Conservation (phyloP, 2,113 vertebrate genomes). For the Misgurnus anguillicaudatus region DNA sequence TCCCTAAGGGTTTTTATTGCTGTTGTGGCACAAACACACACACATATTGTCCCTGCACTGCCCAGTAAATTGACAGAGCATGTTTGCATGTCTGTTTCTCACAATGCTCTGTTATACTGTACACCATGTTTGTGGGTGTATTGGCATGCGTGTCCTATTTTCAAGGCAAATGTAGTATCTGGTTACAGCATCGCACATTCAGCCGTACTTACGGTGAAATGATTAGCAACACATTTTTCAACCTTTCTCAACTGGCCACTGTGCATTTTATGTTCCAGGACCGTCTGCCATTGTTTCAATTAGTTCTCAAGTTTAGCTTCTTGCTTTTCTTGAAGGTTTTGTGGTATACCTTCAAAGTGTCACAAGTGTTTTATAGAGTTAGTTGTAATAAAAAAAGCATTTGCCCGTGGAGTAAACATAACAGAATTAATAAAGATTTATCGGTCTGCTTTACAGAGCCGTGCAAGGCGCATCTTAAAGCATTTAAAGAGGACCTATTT, state of each 20-base stretch:
- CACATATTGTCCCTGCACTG: not conserved
- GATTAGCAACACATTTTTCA: not conserved
- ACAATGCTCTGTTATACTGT: constrained; percentile 19
- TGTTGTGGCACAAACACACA: not conserved
- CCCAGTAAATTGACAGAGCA: not conserved
- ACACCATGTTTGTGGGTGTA: not conserved
- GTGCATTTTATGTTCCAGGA: not conserved
- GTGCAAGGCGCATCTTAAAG: not conserved
- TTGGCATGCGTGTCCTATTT: not conserved
- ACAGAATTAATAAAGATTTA: too few relatives aligned
- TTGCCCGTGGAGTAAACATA: too few relatives aligned
- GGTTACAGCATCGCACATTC: not conserved
- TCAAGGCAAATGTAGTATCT: not conserved
- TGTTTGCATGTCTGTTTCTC: not conserved
- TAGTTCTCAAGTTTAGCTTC: too few relatives aligned
- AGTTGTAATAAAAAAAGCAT: too few relatives aligned
- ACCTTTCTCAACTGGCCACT: too few relatives aligned
- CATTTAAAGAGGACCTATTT: too few relatives aligned
- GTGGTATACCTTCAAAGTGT: too few relatives aligned
- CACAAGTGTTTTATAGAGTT: too few relatives aligned
- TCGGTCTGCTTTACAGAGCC: not conserved
- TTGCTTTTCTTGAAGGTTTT: too few relatives aligned
- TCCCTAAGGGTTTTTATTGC: not conserved
- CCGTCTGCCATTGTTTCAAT: not conserved
- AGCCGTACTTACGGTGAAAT: not conserved